These are phyloP conservation scores for Glyptemys insculpta DNA, from an alignment of 2,797 vertebrate genomes.

Conservation along the genomic window DNA sequence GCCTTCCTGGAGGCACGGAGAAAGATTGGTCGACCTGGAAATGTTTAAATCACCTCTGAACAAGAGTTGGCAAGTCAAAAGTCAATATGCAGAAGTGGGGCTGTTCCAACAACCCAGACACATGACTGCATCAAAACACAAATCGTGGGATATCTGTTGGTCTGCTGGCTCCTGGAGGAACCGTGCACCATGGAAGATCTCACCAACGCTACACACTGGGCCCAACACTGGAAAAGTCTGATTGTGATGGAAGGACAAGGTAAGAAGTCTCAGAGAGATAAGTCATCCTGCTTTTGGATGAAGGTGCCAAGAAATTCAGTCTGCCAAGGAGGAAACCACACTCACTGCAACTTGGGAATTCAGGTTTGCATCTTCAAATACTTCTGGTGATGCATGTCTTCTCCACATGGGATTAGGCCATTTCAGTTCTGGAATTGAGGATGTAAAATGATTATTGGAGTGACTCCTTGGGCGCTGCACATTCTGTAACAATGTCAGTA, in stretches of 20 bases:
- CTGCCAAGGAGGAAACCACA: background rate
- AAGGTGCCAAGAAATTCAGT: slow-evolving; percentile 5
- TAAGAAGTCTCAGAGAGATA: background rate
- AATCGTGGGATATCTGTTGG: background rate
- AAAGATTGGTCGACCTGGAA: background rate
- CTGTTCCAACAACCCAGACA: background rate
- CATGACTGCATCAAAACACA: background rate
- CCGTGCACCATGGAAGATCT: background rate
- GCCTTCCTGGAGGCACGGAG: background rate
- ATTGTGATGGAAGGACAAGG: background rate
- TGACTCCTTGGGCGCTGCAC: background rate
- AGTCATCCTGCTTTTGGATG: background rate
- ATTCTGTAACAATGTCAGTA: background rate
- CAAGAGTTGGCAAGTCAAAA: background rate
- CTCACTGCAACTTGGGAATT: background rate
- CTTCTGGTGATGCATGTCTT: background rate
- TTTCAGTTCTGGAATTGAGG: background rate
- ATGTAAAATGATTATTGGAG: background rate
- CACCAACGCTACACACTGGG: background rate
- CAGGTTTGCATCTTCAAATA: background rate
- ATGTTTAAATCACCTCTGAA: background rate
- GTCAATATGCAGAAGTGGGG: background rate
- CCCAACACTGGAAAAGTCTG: background rate
- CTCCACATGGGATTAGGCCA: background rate
- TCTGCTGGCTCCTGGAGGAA: background rate